Conservation (phyloP, 2,113 vertebrate genomes). For the Heterotilapia buettikoferi region DNA sequence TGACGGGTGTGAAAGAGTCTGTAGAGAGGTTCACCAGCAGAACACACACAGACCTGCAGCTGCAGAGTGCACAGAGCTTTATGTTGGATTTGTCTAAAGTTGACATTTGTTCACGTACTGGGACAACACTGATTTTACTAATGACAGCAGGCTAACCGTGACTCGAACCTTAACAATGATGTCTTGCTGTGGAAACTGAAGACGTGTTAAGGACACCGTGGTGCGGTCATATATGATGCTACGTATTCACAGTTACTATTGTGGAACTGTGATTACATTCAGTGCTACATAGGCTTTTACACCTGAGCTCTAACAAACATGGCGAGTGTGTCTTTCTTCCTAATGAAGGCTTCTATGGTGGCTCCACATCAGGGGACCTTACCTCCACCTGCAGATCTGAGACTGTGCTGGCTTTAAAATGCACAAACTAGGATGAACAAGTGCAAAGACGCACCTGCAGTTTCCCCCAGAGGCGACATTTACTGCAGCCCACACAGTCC, state of each 20-base stretch:
- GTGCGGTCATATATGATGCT: too few species aligned
- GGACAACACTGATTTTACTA: background rate
- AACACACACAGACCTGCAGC: background rate
- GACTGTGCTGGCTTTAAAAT: background rate
- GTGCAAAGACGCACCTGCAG: conserved; percentile 77
- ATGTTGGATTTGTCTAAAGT: background rate
- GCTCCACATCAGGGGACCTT: background rate
- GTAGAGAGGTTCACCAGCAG: background rate
- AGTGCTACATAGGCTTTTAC: background rate
- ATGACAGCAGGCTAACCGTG: background rate
- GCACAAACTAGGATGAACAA: background rate
- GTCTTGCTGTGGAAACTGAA: background rate
- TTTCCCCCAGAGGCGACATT: conserved; percentile 95
- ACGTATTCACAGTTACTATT: background rate
- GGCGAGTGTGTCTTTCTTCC: background rate
- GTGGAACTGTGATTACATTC: background rate
- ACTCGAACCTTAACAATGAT: background rate
- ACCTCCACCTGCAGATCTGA: background rate
- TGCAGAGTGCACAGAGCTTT: background rate
- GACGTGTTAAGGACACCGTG: background rate
- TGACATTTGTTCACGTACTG: background rate
- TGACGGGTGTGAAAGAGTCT: background rate
- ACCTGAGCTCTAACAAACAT: background rate
- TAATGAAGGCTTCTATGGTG: background rate
- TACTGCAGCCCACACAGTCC: conserved; percentile 97